Base-by-base conservation (phyloP, 2,797 vertebrate species). In the Danio kyathit region DNA sequence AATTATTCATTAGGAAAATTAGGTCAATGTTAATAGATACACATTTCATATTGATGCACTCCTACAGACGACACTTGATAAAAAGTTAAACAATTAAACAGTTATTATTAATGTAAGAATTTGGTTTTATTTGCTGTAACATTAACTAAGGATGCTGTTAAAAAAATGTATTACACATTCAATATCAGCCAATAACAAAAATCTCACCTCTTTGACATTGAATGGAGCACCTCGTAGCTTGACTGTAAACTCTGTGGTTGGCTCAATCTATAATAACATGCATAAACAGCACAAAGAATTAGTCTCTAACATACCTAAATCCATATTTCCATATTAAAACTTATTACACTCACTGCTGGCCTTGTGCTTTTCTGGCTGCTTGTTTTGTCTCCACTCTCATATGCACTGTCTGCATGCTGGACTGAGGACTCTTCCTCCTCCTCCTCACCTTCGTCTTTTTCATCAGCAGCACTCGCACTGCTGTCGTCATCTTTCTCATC, bases 151-250 rank as follows among this genome's bases (percentile, higher is more conserved):
- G 4, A 4, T 67, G 19, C 9, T 29, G 65, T 4, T 40, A 21
- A 60, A 73, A 74, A 60, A 56, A 46, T n/a, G n/a, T n/a, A 29
- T n/a, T 1, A 40, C 57, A 60, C 2, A 6, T 48, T 60, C 43
- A 48, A 11, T 46, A 29, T 16, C 11, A 0, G 5, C 46, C 70
- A 69, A 74, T 60, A 49, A 38, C 10, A 17, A 7, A 14, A 1
- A 56, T 46, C 88, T 74, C 82, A 96, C 98, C 95, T 99, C 96
- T 5, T 95, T 97, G 82, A 96, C 91, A 0, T 83, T 97, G n/a
- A 94, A 96, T 0, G 97, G 97, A 1, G 90, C 95, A 67, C 97
- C 97, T 74, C 95, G 94, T 7, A 99, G 94, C 76, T 96, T 97
- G 86, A 99, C 95, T 0, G 96, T 97, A 90, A 96, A 92, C 0